phyloP scores from a whole-genome alignment of 2,797 vertebrate genomes.

The Rhinella marina region DNA sequence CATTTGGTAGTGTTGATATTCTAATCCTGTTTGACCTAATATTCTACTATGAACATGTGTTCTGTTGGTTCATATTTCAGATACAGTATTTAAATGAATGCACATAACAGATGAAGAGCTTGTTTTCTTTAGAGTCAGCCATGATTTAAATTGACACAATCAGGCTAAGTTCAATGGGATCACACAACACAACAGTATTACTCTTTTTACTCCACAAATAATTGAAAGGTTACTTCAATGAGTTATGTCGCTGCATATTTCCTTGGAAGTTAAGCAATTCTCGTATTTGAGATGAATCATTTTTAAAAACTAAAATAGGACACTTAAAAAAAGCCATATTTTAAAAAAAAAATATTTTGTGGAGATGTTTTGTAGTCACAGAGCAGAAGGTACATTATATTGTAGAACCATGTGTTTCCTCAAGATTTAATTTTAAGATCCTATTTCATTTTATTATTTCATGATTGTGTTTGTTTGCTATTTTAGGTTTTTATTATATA shows the following conservation, averaged over 20 bases:
- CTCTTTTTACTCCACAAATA: slow-evolving; percentile 22
- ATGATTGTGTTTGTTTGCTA: too few species aligned
- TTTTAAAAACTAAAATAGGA: not conserved
- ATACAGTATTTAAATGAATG: slow-evolving; percentile 7
- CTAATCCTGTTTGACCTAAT: not conserved
- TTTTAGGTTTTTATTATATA: too few species aligned
- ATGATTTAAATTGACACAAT: slow-evolving; percentile 38
- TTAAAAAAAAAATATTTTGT: not conserved
- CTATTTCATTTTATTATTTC: too few species aligned
- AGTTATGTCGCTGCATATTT: slow-evolving; percentile 23
- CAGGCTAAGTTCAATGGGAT: slow-evolving; percentile 28
- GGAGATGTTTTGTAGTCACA: not conserved
- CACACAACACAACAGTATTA: slow-evolving; percentile 19
- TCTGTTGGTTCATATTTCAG: not conserved
- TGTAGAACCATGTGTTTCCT: too few species aligned
- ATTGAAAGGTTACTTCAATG: slow-evolving; percentile 26
- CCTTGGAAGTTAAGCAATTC: not conserved
- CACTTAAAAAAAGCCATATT: not conserved
- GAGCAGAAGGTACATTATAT: not conserved
- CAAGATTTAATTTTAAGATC: too few species aligned
- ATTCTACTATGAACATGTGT: slow-evolving; percentile 1
- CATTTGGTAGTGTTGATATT: not conserved
- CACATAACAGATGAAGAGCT: slow-evolving; percentile 21
- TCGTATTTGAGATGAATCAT: not conserved
- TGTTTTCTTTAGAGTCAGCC: slow-evolving; percentile 1